Evolutionary conservation across 2,888 invertebrate genomes (phyloP).

Genomic region (Quadroppia sp.): DNA sequence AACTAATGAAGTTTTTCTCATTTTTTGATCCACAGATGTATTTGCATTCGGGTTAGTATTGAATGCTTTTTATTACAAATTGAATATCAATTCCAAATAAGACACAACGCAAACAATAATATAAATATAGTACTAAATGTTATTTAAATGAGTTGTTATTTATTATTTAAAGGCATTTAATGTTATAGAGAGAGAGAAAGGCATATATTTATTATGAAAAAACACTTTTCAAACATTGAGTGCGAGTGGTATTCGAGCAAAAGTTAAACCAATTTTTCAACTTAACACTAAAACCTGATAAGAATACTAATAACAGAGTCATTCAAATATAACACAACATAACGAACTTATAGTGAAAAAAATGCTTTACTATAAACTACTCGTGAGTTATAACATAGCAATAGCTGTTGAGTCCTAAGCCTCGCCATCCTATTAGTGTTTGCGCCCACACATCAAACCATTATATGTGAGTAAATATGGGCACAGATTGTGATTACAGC

Average conservation of each 20-base stretch:
- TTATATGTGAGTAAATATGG: conserved; percentile 25
- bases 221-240: too few relatives aligned
- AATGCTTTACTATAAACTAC: background rate
- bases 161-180: background rate
- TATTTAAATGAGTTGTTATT: background rate
- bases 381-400: background rate
- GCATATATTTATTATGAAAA: too few relatives aligned
- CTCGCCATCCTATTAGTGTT: conserved; percentile 29
- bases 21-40: conserved; percentile 28
- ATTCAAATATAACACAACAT: background rate
- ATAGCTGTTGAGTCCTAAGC: conserved; percentile 4
- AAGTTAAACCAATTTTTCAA: conserved; percentile 17
- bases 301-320: conserved; percentile 25
- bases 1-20: conserved; percentile 18
- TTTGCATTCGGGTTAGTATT: conserved; percentile 41
- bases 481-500: conserved; percentile 21
- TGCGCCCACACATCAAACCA: conserved; percentile 26
- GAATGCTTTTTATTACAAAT: background rate
- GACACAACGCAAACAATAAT: conserved; percentile 9
- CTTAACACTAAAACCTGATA: conserved; percentile 26
- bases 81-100: background rate
- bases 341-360: background rate
- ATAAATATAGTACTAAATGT: background rate
- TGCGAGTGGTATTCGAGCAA: background rate
- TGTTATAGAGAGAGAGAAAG: too few relatives aligned